phyloP scores from a whole-genome alignment of 2,888 invertebrate species.

The Chironomus riparius region DNA sequence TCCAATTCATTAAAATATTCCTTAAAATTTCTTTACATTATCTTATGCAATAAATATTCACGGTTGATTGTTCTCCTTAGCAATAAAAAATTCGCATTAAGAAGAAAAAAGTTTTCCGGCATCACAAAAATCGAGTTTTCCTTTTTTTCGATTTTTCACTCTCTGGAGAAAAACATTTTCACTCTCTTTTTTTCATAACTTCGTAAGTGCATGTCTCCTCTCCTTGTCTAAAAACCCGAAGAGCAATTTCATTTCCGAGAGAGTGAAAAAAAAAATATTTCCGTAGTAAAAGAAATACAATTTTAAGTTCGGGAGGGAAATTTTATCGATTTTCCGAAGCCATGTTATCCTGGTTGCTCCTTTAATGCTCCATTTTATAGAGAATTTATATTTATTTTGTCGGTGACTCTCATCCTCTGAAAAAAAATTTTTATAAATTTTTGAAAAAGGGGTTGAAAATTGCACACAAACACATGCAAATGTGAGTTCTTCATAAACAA shows the following conservation, averaged over 20 bases:
- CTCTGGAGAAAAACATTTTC: neutral
- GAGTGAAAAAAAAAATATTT: neutral
- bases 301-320: neutral
- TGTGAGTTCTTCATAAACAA: no score
- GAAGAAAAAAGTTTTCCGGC: neutral
- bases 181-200: no score
- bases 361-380: constrained; percentile 20
- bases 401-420: neutral
- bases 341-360: constrained; percentile 12
- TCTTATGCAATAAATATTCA: no score
- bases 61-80: no score
- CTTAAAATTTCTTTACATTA: no score
- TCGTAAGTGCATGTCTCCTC: no score
- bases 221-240: neutral
- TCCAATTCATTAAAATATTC: no score
- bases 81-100: no score
- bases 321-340: constrained; percentile 14
- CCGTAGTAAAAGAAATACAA: neutral
- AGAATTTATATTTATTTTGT: neutral
- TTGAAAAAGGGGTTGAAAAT: neutral
- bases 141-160: neutral
- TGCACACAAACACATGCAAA: no score
- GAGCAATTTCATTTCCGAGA: neutral
- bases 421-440: no score
- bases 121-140: neutral